Percentiles rank a stretch among this genome's conserved stretches.
Conservation (phyloP, 2,797 vertebrate genomes). For the Platalea minor region DNA sequence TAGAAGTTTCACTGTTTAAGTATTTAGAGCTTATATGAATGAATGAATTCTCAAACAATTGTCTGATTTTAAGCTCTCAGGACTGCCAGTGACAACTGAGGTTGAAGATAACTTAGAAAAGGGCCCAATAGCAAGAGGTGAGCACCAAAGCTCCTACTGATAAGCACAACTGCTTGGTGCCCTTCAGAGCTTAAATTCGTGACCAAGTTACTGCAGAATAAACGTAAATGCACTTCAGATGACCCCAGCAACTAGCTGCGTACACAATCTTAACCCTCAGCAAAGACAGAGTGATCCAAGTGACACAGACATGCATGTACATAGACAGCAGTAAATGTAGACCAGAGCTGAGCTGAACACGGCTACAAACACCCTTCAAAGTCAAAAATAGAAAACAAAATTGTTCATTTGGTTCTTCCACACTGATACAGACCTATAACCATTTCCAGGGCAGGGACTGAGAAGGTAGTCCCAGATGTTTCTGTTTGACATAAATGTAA, state of each 20-base stretch:
- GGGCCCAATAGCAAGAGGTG: neutral
- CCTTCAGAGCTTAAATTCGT: neutral
- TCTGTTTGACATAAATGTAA: neutral
- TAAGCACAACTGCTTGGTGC: neutral
- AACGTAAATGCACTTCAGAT: neutral
- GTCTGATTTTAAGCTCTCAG: neutral
- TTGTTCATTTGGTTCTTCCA: neutral
- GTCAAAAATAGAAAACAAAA: neutral
- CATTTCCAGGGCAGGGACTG: neutral
- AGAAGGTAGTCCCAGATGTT: neutral
- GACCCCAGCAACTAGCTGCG: neutral
- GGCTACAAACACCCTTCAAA: neutral
- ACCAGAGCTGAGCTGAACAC: neutral
- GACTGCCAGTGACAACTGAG: neutral
- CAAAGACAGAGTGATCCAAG: neutral
- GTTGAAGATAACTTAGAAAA: neutral
- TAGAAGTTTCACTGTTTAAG: neutral
- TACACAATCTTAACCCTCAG: neutral
- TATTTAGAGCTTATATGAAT: neutral
- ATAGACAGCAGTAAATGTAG: fast-evolving
- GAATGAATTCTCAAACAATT: neutral
- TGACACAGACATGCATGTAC: neutral
- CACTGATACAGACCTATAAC: neutral
- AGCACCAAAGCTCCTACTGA: neutral
- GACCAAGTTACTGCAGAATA: neutral